A percentile compares a stretch with the other conserved stretches of the same genome.
Conservation (phyloP, 1,140 invertebrate genomes). For the Solenopsis invicta region DNA sequence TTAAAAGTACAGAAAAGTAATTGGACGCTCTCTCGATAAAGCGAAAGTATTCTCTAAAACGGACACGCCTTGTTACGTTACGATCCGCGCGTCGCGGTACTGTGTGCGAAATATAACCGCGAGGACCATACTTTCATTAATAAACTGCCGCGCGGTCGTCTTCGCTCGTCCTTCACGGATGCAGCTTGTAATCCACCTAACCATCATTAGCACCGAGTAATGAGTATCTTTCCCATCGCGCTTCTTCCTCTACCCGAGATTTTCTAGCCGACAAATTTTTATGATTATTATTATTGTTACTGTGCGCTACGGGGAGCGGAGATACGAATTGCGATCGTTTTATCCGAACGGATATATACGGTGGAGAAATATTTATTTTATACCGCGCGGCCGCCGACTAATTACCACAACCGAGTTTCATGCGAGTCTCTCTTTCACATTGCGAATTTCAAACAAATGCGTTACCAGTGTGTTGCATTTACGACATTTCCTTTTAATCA, state of each 20-base stretch:
- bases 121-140: constrained; percentile 44
- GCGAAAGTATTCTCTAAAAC: constrained; percentile 42
- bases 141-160: constrained; percentile 11
- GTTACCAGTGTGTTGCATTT: background rate
- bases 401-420: constrained; percentile 28
- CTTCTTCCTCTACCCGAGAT: constrained; percentile 9
- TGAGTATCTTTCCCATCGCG: constrained; percentile 45
- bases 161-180: constrained; percentile 37
- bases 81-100: background rate
- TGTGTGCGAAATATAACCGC: constrained; percentile 22
- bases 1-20: constrained; percentile 57
- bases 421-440: background rate
- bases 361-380: constrained; percentile 39
- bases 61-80: constrained; percentile 36
- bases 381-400: background rate
- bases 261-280: constrained; percentile 43
- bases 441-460: background rate
- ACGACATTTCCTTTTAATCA: constrained; percentile 12
- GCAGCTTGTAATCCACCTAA: constrained; percentile 50
- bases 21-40: constrained; percentile 34
- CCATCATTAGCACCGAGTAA: constrained; percentile 51
- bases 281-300: constrained; percentile 31
- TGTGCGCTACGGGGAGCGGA: background rate
- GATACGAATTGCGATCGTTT: constrained; percentile 1
- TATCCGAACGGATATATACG: constrained; percentile 3